A percentile compares a stretch with the other conserved stretches of the same genome.
These are phyloP conservation scores for Diadema setosum DNA, from an alignment of 35 echinoderm and acorn worm genomes.

Conservation along the genomic window DNA sequence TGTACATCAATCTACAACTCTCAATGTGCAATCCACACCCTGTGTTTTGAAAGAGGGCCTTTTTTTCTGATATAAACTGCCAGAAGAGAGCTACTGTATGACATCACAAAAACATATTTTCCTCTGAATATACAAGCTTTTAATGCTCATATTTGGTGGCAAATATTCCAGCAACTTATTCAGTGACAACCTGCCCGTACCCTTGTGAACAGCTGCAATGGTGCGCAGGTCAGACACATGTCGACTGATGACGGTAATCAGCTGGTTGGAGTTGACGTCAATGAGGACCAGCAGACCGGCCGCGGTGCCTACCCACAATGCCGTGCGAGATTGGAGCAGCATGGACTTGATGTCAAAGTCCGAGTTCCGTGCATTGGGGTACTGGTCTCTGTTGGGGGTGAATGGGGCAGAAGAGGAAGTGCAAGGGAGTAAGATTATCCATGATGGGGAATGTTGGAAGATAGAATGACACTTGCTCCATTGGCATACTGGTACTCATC, in stretches of 20 bases:
- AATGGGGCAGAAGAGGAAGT: background rate
- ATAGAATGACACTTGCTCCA: too few species aligned
- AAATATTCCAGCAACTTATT: too few species aligned
- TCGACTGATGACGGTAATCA: constrained; percentile 61
- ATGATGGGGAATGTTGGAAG: too few species aligned
- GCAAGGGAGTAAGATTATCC: background rate
- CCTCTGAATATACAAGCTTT: too few species aligned
- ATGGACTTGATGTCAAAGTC: constrained; percentile 79
- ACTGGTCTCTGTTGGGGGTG: constrained; percentile 37
- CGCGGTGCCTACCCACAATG: constrained; percentile 81
- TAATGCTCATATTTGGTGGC: too few species aligned
- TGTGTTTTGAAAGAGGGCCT: too few species aligned
- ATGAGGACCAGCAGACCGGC: constrained; percentile 72
- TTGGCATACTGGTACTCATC: too few species aligned
- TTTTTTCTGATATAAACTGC: too few species aligned
- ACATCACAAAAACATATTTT: too few species aligned
- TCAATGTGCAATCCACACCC: too few species aligned
- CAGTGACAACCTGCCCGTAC: background rate
- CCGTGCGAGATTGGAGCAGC: constrained; percentile 45
- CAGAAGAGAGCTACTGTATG: too few species aligned
- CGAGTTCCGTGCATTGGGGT: background rate
- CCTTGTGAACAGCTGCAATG: constrained; percentile 24
- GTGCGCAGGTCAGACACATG: constrained; percentile 56
- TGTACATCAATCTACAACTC: too few species aligned
- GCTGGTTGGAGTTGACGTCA: constrained; percentile 70